Evolutionary conservation across 2,888 invertebrate species (phyloP), one percentile per base, ranked within the genome.

Genomic region (Belgica antarctica): DNA sequence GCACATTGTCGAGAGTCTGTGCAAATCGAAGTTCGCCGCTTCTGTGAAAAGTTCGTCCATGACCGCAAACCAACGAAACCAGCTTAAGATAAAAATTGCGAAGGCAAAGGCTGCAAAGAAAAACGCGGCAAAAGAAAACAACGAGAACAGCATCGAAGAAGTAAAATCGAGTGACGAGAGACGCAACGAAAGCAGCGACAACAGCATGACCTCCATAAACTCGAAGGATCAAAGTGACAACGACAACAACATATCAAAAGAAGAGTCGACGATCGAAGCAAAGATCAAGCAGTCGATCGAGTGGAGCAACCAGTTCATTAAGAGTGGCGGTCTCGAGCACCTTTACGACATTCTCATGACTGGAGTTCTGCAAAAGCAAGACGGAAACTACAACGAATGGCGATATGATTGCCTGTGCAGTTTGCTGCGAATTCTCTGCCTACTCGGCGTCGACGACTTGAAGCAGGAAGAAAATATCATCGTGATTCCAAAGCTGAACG

Each of bases 321-420:
- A 89, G 75, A 89, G 90, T 74, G 95, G 95, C 12, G 96, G 96
- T 1, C 80, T 96, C 73, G 85, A 90, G 71, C 89, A 94, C 80
- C 82, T 96, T 31, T 94, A 94, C 77, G 92, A 93, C 77, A 94
- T 96, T 73, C 94, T 96, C 81, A 90, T 92, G 85, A 92, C 91
- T 31, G 94, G 90, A 47, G 86, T 87, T 46, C 78, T 93, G 72
- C 92, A 92, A 81, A 78, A 82, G 24, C 86, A 87, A 70, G 87
- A 87, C 24, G 87, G 90, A 68, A 90, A 92, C 73, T 73, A 78
- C 1, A 80, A 80, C 71, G 93, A 96, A 81, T 96, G 96, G 96
- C 88, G 94, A 70, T 95, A 95, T 77, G 96, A 96, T 77, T 96
- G 95, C 76, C 82, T 96, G 27, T 94, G 95, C 2, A 88, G 92